Base-by-base conservation (phyloP, 1,140 invertebrate genomes). In the Bathynomus jamesi region DNA sequence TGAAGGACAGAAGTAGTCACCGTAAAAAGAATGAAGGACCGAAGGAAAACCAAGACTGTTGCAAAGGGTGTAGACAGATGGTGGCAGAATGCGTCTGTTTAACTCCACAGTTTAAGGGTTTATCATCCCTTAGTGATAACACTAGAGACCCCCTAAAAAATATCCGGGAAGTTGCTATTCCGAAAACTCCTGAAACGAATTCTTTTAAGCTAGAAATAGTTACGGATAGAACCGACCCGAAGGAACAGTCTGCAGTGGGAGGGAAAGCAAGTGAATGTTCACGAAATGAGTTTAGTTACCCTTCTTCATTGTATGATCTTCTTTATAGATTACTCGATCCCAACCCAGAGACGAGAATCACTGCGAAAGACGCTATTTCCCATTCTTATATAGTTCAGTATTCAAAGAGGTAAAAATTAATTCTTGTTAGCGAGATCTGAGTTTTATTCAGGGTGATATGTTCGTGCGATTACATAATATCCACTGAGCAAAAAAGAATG, bases 281-380 rank as follows among this genome's bases (percentile, higher is more conserved):
- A 46, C 17, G 8, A 13, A 40, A 28, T 53, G 8, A 46, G 29
- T 67, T 72, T 65, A 70, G 74, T 74, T 87, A 90, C 80, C 91
- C 91, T 28, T 85, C 86, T 77, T 80, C 82, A 74, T 91, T 91
- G 10, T 89, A 91, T 79, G 87, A 92, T 80, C 82, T 95, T 29
- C 84, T 93, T 71, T 85, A 86, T 77, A 85, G 84, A 61, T 85
- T 95, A 80, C 82, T 95, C 74, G 88, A 92, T 79, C 83, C 93
- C 66, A 88, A 94, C 83, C 90, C 91, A 46, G 81, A 83, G 69
- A 86, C 85, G 28, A 85, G 93, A 76, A 87, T 90, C 75, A 87
- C 89, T 10, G 91, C 92, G 11, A 83, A 85, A 29, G 84, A 89
- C 70, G 92, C 92, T 28, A 83, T 95, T 25, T 80, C 84, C 61